Base-by-base conservation (phyloP, 1,140 invertebrate genomes). In the Zaprionus nigranus region DNA sequence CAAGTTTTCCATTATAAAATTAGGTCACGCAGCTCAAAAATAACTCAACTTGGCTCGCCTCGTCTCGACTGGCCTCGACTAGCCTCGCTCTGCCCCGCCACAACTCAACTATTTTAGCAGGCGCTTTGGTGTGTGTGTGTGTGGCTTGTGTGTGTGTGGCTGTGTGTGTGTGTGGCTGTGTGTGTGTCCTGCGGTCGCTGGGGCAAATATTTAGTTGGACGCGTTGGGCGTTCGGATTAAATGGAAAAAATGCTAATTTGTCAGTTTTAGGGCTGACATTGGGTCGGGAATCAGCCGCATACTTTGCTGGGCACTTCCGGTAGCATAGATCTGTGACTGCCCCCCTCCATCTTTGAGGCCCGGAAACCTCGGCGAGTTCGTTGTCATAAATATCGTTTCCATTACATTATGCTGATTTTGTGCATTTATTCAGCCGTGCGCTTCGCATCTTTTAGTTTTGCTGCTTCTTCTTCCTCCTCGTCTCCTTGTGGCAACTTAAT, bases 1-100 rank as follows among this genome's bases (percentile, higher is more conserved):
- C 84, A 90, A 90, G 79, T 90, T 90, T 90, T 90, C 85, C 85
- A 90, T 90, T 90, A 90, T 90, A 90, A 90, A 90, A 90, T 90
- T 90, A 85, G 85, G 85, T 90, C 85, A n/a, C n/a, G n/a, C n/a
- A 90, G 85, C 85, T 90, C 86, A 90, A 90, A 90, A 90, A 90
- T 90, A 90, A 90, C 85, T 90, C 85, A 81, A 81, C 84, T 79
- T 65, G 68, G 68, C 66, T 36, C 34, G 24, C 59, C 51, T 43
- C 6, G 15, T 5, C 40, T 43, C 15, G 40, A 2, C 40, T 38
- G 12, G 36, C 36, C 13, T 43, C 15, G 40, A 15, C 40, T n/a
- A n/a, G 40, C 40, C 40, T n/a, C 40, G n/a, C 40, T n/a, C 2
- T 43, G 40, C 40, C 40, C 40, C 40, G 40, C 40, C 40, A 43